A percentile compares a stretch with the other conserved stretches of the same genome.
These are phyloP conservation scores for Drosophila navojoa DNA, from an alignment of 1,140 invertebrate species.

Conservation along the genomic window DNA sequence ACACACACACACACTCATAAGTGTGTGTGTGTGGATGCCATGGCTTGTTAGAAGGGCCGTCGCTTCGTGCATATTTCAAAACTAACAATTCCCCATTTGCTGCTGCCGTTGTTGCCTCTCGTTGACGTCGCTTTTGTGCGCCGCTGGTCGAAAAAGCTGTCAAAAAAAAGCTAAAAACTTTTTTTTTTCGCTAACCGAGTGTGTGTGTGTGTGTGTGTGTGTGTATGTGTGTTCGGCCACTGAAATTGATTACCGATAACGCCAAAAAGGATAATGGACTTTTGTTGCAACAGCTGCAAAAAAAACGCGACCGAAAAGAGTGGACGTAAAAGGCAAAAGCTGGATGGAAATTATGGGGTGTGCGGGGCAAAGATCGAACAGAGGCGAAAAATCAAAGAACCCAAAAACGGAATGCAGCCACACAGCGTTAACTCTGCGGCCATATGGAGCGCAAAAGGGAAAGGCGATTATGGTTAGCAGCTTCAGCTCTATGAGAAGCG, in stretches of 20 bases:
- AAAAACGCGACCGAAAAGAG: neutral
- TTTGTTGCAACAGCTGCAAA: slow-evolving; percentile 69
- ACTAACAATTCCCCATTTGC: slow-evolving; percentile 65
- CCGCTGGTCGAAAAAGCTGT: slow-evolving; percentile 44
- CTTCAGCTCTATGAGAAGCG: slow-evolving; percentile 1
- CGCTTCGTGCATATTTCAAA: slow-evolving; percentile 74
- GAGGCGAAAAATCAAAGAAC: slow-evolving; percentile 38
- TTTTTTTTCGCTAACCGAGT: slow-evolving; percentile 6
- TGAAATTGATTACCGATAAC: slow-evolving; percentile 82
- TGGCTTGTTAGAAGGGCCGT: neutral
- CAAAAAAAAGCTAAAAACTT: slow-evolving; percentile 44
- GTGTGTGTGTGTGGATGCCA: neutral
- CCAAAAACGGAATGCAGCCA: slow-evolving; percentile 12
- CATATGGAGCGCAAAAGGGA: slow-evolving; percentile 54
- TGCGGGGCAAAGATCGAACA: slow-evolving; percentile 57
- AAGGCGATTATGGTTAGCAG: slow-evolving; percentile 60
- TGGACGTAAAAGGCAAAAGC: slow-evolving; percentile 14
- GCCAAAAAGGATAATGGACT: slow-evolving; percentile 79
- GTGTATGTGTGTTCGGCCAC: slow-evolving; percentile 33
- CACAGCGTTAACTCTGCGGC: slow-evolving; percentile 28
- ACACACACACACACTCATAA: neutral
- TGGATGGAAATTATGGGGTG: slow-evolving; percentile 28
- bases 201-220: no score
- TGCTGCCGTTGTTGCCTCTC: slow-evolving; percentile 27
- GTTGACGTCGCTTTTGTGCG: slow-evolving; percentile 50